Evolutionary conservation across 2,113 vertebrate genomes (phyloP).

Genomic region (Lepisosteus oculatus): DNA sequence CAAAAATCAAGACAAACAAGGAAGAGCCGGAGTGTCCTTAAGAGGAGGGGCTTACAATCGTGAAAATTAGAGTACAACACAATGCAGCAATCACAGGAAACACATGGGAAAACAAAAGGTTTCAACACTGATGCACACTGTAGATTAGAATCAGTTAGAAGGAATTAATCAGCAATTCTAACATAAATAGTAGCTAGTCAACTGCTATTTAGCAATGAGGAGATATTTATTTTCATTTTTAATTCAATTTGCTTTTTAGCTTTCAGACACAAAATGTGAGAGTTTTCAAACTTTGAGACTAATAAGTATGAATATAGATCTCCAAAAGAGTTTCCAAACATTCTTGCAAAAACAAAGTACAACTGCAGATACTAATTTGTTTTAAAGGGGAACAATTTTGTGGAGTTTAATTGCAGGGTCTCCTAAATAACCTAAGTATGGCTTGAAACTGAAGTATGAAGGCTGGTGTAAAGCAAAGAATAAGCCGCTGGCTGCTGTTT

Average conservation of each 20-base stretch:
- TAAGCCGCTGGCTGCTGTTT: no score
- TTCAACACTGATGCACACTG: slow-evolving; percentile 81
- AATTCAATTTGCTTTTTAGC: slow-evolving; percentile 17
- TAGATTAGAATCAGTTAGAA: slow-evolving; percentile 77
- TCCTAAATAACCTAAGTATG: slow-evolving; percentile 28
- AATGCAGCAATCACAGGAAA: slow-evolving; percentile 66
- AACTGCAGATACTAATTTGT: slow-evolving; percentile 82
- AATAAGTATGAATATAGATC: neutral
- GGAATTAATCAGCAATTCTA: slow-evolving; percentile 77
- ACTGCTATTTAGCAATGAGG: slow-evolving; percentile 96
- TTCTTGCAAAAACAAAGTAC: slow-evolving; percentile 90
- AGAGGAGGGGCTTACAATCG: no score
- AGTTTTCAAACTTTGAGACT: slow-evolving; percentile 15
- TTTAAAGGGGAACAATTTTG: slow-evolving; percentile 86
- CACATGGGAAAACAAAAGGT: slow-evolving; percentile 88
- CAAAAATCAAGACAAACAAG: no score
- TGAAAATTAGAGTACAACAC: no score
- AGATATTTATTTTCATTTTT: slow-evolving; percentile 67
- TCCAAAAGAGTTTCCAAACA: slow-evolving; percentile 18
- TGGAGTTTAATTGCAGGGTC: slow-evolving; percentile 27
- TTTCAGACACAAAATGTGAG: slow-evolving; percentile 38
- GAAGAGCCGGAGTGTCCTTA: no score
- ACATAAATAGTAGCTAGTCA: slow-evolving; percentile 89
- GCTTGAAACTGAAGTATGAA: slow-evolving; percentile 44
- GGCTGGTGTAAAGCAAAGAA: neutral